Evolutionary conservation across 1,140 invertebrate genomes (phyloP).

Genomic region (Drosophila kikkawai): DNA sequence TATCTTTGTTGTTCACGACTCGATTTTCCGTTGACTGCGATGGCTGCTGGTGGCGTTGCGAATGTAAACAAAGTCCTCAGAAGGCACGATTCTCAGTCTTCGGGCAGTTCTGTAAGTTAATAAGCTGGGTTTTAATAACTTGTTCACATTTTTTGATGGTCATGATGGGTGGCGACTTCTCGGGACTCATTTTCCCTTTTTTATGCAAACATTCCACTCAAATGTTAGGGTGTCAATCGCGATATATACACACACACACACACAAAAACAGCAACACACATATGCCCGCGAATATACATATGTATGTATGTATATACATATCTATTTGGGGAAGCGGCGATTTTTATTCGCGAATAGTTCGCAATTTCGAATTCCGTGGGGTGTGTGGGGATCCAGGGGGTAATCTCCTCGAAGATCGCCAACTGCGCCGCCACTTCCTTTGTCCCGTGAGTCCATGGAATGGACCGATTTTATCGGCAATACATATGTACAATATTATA

Average conservation of each 20-base stretch:
- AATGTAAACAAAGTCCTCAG: constrained; percentile 19
- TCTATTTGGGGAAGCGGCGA: constrained; percentile 40
- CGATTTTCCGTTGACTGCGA: constrained; percentile 17
- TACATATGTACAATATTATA: constrained; percentile 2
- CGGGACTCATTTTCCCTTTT: neutral
- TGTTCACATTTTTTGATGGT: neutral
- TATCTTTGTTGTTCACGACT: constrained; percentile 3
- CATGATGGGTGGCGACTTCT: neutral
- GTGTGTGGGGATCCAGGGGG: constrained; percentile 11
- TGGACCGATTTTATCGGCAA: constrained; percentile 19
- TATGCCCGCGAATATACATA: constrained; percentile 13
- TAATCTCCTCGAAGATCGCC: constrained; percentile 16
- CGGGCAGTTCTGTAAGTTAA: constrained; percentile 11
- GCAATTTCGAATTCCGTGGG: constrained; percentile 21
- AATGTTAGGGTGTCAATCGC: constrained; percentile 55
- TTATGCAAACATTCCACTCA: constrained; percentile 48
- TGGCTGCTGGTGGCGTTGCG: constrained; percentile 3
- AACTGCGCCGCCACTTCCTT: constrained; percentile 45
- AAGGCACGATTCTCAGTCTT: constrained; percentile 12
- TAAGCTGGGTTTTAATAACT: constrained; percentile 3
- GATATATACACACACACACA: constrained; percentile 16
- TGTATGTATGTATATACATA: constrained; percentile 25
- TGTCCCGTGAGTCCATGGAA: constrained; percentile 16
- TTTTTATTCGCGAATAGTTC: constrained; percentile 33
- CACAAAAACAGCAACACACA: constrained; percentile 11